Base-by-base conservation (phyloP, 2,113 vertebrate genomes). In the Mustela lutreola region DNA sequence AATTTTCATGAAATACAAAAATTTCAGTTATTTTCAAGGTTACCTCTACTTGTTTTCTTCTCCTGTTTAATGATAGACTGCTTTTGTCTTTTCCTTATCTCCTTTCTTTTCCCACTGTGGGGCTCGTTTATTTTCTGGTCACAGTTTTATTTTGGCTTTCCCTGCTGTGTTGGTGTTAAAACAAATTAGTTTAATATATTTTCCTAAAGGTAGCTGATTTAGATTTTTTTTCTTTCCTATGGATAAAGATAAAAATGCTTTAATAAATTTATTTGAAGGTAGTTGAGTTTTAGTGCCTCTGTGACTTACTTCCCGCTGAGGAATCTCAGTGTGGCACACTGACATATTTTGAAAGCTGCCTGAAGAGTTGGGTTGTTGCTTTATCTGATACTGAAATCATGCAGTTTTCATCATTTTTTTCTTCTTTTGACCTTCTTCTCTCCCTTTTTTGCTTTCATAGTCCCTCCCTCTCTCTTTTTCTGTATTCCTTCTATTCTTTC, bases 181-280 rank as follows among this genome's bases (percentile, higher is more conserved):
- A 98, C 96, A 98, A 98, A 98, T 98, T 98, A 97, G 87, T 97
- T 98, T 97, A 98, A 98, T 98, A 98, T 96, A 97, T 96, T 98
- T 98, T 97, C 67, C 95, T 97, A 97, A 99, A 98, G 95, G 94
- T 97, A 97, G 91, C 39, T 98, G 97, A 98, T 98, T 98, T 97
- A 98, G 97, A 96, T 2, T 95, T 98, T 98, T 98, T 98, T 97
- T 75, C 94, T 96, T 84, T 89, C n/a, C 96, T 96, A 92, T 67
- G 31, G 96, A 93, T 98, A 97, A 97, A 97, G 70, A 97, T 93
- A 98, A 36, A 98, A 98, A 95, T 97, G n/a, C 16, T 94, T 97
- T 98, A 97, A 98, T 97, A 98, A 89, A 98, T 95, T 93, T 65
- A 39, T 91, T 97, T 98, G 98, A 97, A 98, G 93, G 93, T 94